Percentiles rank a stretch among this genome's conserved stretches.
Evolutionary conservation across 2,888 invertebrate genomes (phyloP).

Genomic region (Caenorhabditis imperialis): DNA sequence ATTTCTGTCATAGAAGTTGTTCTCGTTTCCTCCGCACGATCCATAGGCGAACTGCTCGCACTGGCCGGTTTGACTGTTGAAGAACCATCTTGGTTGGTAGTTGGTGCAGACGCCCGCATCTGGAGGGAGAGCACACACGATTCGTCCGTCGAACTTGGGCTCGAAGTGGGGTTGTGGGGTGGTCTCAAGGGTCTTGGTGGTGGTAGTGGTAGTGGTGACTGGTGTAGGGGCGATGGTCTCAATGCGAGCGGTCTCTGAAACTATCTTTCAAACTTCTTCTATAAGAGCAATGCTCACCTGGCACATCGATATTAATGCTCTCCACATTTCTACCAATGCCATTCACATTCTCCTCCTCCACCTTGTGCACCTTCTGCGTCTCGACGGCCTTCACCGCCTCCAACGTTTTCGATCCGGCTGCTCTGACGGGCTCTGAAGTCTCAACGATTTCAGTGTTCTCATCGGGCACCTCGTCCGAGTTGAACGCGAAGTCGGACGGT

Average conservation of each 20-base stretch:
- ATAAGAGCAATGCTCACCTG: constrained; percentile 4
- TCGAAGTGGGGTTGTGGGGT: constrained; percentile 43
- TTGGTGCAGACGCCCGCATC: constrained; percentile 74
- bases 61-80: constrained; percentile 70
- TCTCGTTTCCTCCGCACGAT: constrained; percentile 75
- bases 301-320: constrained; percentile 35
- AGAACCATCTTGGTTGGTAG: constrained; percentile 74
- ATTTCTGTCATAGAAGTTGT: constrained; percentile 73
- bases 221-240: constrained; percentile 34
- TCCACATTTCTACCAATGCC: constrained; percentile 31
- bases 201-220: constrained; percentile 29
- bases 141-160: constrained; percentile 56
- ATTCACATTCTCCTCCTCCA: constrained; percentile 12
- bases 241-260: constrained; percentile 19
- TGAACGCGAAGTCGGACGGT: constrained; percentile 48
- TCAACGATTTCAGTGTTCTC: constrained; percentile 53
- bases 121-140: constrained; percentile 69
- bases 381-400: constrained; percentile 45
- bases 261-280: not conserved
- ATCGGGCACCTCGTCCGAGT: constrained; percentile 43
- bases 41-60: constrained; percentile 77
- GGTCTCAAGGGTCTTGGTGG: constrained; percentile 6
- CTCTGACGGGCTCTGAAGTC: constrained; percentile 40
- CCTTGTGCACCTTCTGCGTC: constrained; percentile 32
- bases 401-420: constrained; percentile 43